Base-by-base conservation (phyloP, 2,797 vertebrate genomes). In the Coreius guichenoti region DNA sequence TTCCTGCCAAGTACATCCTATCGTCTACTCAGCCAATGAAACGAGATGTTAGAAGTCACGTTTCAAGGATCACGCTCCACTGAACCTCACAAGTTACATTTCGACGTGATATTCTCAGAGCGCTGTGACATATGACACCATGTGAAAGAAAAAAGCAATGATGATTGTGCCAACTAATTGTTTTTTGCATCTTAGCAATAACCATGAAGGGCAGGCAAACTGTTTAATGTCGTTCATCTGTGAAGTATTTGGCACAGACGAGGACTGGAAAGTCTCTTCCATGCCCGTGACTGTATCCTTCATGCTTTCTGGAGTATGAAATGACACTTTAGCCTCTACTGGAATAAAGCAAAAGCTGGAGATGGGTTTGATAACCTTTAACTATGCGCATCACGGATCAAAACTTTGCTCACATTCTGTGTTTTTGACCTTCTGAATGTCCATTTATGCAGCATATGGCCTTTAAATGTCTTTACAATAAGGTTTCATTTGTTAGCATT, bases 261-360 rank as follows among this genome's bases (percentile, higher is more conserved):
- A n/a, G 72, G 74, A 70, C 16, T 81, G 70, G 68, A 86, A 79
- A 68, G 65, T 36, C 39, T 81, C 79, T 86, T 80, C 75, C 43
- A 33, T 68, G 61, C 79, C 79, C 79, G 54, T 86, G 85, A 86
- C 82, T 78, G 82, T 89, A 87, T 88, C 88, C 88, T 90, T 90
- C 90, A 90, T 88, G 90, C 90, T 90, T 89, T 90, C 88, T 88
- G 45, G 84, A 89, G 81, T 88, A 89, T 90, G 88, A 90, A 90
- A 90, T 87, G 81, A 82, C 84, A 88, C 78, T 87, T 82, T 29
- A 88, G 81, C 87, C 51, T 74, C 73, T 84, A 39, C 80, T 79
- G 69, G 75, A 84, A 84, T 80, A 77, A 70, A 17, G 43, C 69
- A 88, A 84, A 79, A 72, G 82, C 79, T 36, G 65, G 67, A 75